Evolutionary conservation across 2,888 invertebrate species (phyloP).

Genomic region (Neelides folsomi): DNA sequence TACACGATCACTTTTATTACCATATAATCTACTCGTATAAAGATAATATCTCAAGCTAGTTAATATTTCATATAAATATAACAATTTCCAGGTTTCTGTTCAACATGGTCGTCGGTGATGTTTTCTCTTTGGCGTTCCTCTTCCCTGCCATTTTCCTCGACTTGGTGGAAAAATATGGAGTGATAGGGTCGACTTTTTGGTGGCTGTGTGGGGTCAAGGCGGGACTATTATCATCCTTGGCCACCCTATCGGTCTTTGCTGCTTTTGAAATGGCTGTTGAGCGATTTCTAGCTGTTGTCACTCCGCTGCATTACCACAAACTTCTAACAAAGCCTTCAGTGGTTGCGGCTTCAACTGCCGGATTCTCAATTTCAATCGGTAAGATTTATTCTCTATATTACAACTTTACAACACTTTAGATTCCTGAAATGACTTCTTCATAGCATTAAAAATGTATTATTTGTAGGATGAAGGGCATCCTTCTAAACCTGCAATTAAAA

Average conservation of each 20-base stretch:
- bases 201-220: slow-evolving; percentile 12
- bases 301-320: slow-evolving; percentile 27
- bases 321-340: slow-evolving; percentile 17
- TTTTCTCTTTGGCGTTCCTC: slow-evolving; percentile 9
- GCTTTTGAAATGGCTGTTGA: slow-evolving; percentile 23
- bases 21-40: too few species aligned
- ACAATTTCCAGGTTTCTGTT: slow-evolving; percentile 15
- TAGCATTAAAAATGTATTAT: too few species aligned
- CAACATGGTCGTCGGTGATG: slow-evolving; percentile 13
- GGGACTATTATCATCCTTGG: slow-evolving; percentile 10
- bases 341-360: slow-evolving; percentile 11
- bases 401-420: too few species aligned
- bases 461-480: too few species aligned
- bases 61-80: background rate
- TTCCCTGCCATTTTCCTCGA: slow-evolving; percentile 9
- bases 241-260: slow-evolving; percentile 19
- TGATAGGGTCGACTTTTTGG: background rate
- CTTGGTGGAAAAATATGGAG: background rate
- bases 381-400: too few species aligned
- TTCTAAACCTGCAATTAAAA: too few species aligned
- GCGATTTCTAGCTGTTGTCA: slow-evolving; percentile 23
- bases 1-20: background rate
- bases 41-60: background rate
- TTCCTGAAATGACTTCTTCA: too few species aligned
- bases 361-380: slow-evolving; percentile 18